A percentile compares a stretch with the other conserved stretches of the same genome.
Conservation (phyloP, 35 echinoderm and acorn worm genomes). For the Holothuria glaberrima region DNA sequence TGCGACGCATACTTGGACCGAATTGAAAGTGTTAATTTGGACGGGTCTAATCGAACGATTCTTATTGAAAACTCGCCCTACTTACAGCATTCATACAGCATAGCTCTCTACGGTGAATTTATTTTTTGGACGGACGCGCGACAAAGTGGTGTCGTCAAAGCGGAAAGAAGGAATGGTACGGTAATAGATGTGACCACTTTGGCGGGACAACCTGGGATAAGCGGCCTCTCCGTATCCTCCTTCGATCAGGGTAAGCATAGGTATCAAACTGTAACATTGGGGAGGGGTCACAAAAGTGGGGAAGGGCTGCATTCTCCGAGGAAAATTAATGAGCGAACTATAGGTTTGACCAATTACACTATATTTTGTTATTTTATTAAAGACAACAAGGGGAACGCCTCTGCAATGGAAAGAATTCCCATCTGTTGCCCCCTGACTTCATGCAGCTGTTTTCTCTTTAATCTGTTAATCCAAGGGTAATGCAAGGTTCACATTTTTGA, state of each 20-base stretch:
- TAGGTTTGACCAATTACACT: too few relatives aligned
- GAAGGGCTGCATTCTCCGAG: too few relatives aligned
- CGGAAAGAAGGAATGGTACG: background rate
- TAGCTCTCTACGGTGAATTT: slow-evolving; percentile 17
- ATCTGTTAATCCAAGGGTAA: too few relatives aligned
- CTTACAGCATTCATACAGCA: slow-evolving; percentile 34
- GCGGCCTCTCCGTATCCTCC: slow-evolving; percentile 1
- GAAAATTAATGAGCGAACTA: too few relatives aligned
- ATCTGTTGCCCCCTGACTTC: too few relatives aligned
- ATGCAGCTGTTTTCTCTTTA: too few relatives aligned
- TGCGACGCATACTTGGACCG: slow-evolving; percentile 36
- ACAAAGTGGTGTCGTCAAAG: background rate
- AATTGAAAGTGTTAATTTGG: slow-evolving; percentile 36
- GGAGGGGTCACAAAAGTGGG: too few relatives aligned
- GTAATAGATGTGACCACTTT: background rate
- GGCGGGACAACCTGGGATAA: background rate
- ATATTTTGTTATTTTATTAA: too few relatives aligned
- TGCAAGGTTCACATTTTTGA: too few relatives aligned
- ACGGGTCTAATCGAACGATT: slow-evolving; percentile 22
- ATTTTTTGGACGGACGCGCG: slow-evolving; percentile 29
- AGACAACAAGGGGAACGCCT: too few relatives aligned
- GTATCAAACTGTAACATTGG: too few relatives aligned
- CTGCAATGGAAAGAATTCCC: too few relatives aligned
- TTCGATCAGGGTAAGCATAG: slow-evolving; percentile 5
- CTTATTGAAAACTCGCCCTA: slow-evolving; percentile 5